Conservation (phyloP, 2,113 vertebrate species). For the Theristicus caerulescens region DNA sequence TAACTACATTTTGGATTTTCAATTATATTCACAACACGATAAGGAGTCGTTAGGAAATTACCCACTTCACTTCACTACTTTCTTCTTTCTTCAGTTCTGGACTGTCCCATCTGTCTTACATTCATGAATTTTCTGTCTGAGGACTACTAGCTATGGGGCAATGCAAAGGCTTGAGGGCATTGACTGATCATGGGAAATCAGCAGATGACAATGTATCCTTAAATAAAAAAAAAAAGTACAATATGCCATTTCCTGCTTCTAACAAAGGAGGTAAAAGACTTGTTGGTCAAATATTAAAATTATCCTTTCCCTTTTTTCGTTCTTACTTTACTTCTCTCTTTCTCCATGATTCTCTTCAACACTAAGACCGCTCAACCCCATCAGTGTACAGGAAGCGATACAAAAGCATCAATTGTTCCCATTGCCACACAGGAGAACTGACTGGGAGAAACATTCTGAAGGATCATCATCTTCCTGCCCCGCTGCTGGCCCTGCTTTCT, state of each 20-base stretch:
- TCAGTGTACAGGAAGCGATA: rapidly evolving
- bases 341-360: not conserved
- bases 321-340: not conserved
- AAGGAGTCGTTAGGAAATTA: not conserved
- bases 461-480: not conserved
- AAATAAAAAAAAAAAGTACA: not conserved
- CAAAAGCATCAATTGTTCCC: not conserved
- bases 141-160: not conserved
- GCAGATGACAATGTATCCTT: not conserved
- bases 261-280: not conserved
- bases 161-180: not conserved
- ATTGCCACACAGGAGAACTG: not conserved
- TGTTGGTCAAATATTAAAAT: not conserved
- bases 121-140: not conserved
- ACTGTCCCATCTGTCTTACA: not conserved
- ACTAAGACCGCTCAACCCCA: rapidly evolving
- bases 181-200: not conserved
- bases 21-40: not conserved
- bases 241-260: not conserved
- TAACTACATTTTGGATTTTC: slow-evolving; percentile 15
- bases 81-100: not conserved
- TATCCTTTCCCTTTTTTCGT: not conserved
- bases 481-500: not conserved
- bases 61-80: not conserved
- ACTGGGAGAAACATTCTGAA: not conserved